Conservation (phyloP, 2,888 invertebrate genomes). For the Phyto melanocephala region DNA sequence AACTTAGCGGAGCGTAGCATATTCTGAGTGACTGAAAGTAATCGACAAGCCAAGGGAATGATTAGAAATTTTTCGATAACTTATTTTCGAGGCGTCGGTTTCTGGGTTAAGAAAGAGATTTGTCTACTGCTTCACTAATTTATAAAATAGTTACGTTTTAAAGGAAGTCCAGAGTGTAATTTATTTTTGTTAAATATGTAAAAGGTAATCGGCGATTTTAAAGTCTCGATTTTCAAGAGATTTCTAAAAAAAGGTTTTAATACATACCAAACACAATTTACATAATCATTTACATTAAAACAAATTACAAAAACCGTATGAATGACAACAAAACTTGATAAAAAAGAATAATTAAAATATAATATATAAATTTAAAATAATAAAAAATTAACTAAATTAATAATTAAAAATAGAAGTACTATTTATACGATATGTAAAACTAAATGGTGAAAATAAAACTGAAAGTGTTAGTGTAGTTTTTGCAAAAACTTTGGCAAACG, state of each 20-base stretch:
- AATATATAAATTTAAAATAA: constrained; percentile 52
- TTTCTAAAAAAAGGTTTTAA: constrained; percentile 8
- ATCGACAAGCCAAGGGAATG: no score
- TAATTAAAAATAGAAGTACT: constrained; percentile 45
- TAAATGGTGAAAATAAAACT: constrained; percentile 35
- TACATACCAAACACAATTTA: constrained; percentile 32
- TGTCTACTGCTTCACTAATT: no score
- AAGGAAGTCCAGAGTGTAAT: no score
- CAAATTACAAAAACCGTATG: background rate
- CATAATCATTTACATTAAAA: constrained; percentile 39
- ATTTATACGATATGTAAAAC: constrained; percentile 50
- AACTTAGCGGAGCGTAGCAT: no score
- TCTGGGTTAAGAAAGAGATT: no score
- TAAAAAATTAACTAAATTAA: constrained; percentile 33
- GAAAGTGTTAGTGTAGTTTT: background rate
- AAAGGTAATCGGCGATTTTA: no score
- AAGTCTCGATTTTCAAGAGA: constrained; percentile 27
- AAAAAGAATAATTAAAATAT: constrained; percentile 46
- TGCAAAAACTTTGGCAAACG: background rate
- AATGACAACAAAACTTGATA: constrained; percentile 29
- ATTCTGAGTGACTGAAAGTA: no score
- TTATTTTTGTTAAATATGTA: no score
- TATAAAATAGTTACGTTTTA: no score
- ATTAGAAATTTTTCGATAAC: no score
- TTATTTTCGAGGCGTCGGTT: no score